These are phyloP conservation scores for Chaenodraco wilsoni DNA, from an alignment of 2,797 vertebrate species.

Conservation along the genomic window DNA sequence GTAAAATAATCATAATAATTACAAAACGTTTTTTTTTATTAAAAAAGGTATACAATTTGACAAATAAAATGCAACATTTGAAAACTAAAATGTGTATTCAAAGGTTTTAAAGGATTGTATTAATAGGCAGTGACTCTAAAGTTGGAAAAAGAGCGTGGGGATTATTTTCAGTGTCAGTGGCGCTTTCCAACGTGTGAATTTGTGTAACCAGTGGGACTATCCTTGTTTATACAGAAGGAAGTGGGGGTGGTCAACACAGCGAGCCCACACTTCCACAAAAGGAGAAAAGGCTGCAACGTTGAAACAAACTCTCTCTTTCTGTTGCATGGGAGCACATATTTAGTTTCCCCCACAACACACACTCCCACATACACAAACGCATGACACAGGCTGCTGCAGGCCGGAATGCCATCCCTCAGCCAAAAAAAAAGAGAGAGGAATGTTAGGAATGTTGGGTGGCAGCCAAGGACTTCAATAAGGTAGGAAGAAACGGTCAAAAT, in stretches of 20 bases:
- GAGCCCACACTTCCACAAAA: constrained; percentile 77
- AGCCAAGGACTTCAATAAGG: constrained; percentile 65
- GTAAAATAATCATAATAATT: background rate
- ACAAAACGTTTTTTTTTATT: too few relatives aligned
- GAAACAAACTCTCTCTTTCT: constrained; percentile 79
- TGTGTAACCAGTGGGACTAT: constrained; percentile 7
- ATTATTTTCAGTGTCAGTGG: constrained; percentile 10
- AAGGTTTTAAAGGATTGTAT: background rate
- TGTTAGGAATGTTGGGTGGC: constrained; percentile 62
- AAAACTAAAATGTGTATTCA: background rate
- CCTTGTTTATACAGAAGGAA: constrained; percentile 37
- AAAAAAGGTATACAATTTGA: background rate
- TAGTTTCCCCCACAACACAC: constrained; percentile 26
- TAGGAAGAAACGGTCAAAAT: constrained; percentile 60
- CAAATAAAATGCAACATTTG: background rate
- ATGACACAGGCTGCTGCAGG: constrained; percentile 36
- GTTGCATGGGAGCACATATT: constrained; percentile 72
- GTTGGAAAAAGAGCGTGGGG: background rate
- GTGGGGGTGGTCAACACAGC: constrained; percentile 38
- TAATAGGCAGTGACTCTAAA: background rate
- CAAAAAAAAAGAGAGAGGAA: constrained; percentile 37
- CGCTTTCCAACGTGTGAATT: constrained; percentile 28
- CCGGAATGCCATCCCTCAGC: constrained; percentile 43
- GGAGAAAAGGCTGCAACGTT: constrained; percentile 76
- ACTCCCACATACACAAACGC: constrained; percentile 30